phyloP scores from a whole-genome alignment of 2,797 vertebrate genomes.

The Acrossocheilus wenchowensis region DNA sequence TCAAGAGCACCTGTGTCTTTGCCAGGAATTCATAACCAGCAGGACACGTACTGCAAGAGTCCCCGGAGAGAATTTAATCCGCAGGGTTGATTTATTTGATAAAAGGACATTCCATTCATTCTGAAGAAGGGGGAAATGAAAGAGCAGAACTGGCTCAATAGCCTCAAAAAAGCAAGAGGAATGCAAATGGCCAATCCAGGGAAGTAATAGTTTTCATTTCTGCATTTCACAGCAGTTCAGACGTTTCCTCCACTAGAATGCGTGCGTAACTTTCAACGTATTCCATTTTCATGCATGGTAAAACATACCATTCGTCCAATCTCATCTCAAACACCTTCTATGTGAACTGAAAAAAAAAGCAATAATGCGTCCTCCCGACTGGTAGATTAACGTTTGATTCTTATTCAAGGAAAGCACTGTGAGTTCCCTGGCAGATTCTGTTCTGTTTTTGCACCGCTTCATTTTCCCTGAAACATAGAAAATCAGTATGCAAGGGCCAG shows the following conservation, averaged over 20 bases:
- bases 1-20: constrained; percentile 10
- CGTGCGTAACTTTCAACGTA: constrained; percentile 46
- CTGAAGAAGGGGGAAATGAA: constrained; percentile 11
- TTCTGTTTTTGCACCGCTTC: constrained; percentile 50
- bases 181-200: constrained; percentile 37
- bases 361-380: constrained; percentile 46
- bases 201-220: constrained; percentile 52
- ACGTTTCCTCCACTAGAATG: constrained; percentile 20
- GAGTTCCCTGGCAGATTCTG: constrained; percentile 43
- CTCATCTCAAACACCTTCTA: constrained; percentile 20
- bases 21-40: constrained; percentile 17
- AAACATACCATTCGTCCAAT: constrained; percentile 49
- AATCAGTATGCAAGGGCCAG: constrained; percentile 61
- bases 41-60: not conserved
- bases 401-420: constrained; percentile 50
- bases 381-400: constrained; percentile 62
- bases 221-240: constrained; percentile 20
- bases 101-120: constrained; percentile 49
- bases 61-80: constrained; percentile 42
- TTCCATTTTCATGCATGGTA: constrained; percentile 57
- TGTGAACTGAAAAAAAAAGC: constrained; percentile 42
- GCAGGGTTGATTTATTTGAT: constrained; percentile 36
- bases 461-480: constrained; percentile 53
- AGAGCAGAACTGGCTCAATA: constrained; percentile 13
- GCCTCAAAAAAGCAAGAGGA: constrained; percentile 24